Percentiles rank a stretch among this genome's conserved stretches.
phyloP scores from a whole-genome alignment of 2,888 invertebrate species.

The Molanna angustata region DNA sequence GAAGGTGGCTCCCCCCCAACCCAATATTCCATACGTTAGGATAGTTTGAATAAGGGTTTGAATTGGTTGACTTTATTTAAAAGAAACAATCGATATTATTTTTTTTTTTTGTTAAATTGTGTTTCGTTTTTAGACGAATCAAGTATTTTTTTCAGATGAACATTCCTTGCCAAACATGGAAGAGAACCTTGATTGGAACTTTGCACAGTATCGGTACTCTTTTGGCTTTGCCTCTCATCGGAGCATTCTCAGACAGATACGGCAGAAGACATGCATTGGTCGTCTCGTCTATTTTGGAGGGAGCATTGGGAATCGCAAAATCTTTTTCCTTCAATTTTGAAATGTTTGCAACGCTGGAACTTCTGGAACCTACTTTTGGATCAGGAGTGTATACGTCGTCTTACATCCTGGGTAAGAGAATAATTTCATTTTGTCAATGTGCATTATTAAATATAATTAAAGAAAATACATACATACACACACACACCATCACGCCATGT shows the following conservation, averaged over 20 bases:
- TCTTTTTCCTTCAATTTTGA: constrained; percentile 68
- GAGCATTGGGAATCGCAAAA: constrained; percentile 63
- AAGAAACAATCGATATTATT: no score
- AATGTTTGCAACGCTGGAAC: constrained; percentile 68
- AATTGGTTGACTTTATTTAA: no score
- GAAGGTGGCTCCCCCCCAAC: no score
- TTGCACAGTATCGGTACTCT: constrained; percentile 70
- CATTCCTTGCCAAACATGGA: constrained; percentile 62
- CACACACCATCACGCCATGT: no score
- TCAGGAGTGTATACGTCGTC: constrained; percentile 70
- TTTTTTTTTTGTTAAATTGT: no score
- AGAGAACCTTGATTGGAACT: constrained; percentile 69
- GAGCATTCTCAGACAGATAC: constrained; percentile 72
- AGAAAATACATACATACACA: no score
- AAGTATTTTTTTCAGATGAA: constrained; percentile 49
- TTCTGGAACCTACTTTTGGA: constrained; percentile 66
- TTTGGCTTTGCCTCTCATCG: constrained; percentile 67
- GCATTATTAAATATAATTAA: no score
- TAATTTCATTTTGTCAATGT: no score
- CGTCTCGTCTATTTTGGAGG: constrained; percentile 60
- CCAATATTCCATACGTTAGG: no score
- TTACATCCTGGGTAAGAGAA: constrained; percentile 64
- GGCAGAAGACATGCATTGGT: constrained; percentile 63
- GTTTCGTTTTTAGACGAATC: no score
- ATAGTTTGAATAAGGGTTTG: no score